phyloP scores from a whole-genome alignment of 2,888 invertebrate species.

The Choreutis nemorana region DNA sequence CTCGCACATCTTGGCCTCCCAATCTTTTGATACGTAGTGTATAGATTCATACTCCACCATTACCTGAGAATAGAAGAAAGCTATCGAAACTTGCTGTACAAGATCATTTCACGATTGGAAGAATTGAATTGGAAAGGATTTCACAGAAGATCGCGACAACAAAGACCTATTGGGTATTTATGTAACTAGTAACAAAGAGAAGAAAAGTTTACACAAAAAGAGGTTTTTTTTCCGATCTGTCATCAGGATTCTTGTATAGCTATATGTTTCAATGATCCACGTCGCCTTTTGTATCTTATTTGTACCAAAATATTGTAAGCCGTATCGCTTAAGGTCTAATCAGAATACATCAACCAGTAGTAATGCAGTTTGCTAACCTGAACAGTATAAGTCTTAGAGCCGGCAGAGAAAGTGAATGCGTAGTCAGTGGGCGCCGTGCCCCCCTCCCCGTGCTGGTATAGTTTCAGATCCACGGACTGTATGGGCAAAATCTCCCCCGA shows the following conservation, averaged over 20 bases:
- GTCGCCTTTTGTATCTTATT: too few species aligned
- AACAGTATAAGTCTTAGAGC: slow-evolving; percentile 60
- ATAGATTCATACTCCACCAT: slow-evolving; percentile 64
- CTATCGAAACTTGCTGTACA: too few species aligned
- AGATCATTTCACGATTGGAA: too few species aligned
- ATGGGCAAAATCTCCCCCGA: slow-evolving; percentile 63
- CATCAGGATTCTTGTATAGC: too few species aligned
- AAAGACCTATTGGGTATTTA: too few species aligned
- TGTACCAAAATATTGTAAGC: too few species aligned
- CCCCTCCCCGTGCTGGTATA: slow-evolving; percentile 74
- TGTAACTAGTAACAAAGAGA: too few species aligned
- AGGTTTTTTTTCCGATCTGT: too few species aligned
- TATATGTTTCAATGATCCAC: too few species aligned
- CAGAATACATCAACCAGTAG: neutral
- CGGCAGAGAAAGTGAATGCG: slow-evolving; percentile 70
- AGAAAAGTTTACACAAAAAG: too few species aligned
- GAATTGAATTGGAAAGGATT: too few species aligned
- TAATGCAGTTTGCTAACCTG: slow-evolving; percentile 34
- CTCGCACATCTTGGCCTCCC: slow-evolving; percentile 74
- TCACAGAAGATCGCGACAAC: too few species aligned
- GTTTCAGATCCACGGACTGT: slow-evolving; percentile 67
- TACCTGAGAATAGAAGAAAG: slow-evolving; percentile 61
- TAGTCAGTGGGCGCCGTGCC: slow-evolving; percentile 71
- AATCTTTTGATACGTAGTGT: slow-evolving; percentile 73
- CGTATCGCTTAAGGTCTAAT: neutral